phyloP scores from a whole-genome alignment of 92 coral and sea anemone genomes.

The Umimayanthus chanpuru region DNA sequence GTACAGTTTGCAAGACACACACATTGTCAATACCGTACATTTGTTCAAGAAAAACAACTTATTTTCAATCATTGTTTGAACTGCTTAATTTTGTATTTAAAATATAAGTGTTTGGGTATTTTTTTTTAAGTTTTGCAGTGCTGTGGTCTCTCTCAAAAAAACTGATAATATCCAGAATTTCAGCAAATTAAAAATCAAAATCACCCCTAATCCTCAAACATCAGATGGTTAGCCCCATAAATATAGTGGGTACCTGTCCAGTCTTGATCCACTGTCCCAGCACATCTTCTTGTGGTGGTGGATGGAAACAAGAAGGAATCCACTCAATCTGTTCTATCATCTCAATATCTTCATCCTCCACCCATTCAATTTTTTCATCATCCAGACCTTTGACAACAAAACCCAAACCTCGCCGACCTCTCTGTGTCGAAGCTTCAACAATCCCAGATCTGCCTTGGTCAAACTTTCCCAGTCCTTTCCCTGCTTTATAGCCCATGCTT shows the following conservation, averaged over 20 bases:
- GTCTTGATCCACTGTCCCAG: slow-evolving; percentile 82
- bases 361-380: slow-evolving; percentile 73
- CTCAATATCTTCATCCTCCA: slow-evolving; percentile 78
- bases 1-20: too few species aligned
- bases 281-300: slow-evolving; percentile 75
- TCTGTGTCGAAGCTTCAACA: slow-evolving; percentile 83
- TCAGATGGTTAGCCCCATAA: background rate
- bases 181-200: too few species aligned
- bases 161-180: too few species aligned
- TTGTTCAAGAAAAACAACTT: too few species aligned
- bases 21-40: too few species aligned
- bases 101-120: too few species aligned
- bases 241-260: slow-evolving; percentile 61
- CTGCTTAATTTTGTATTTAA: too few species aligned
- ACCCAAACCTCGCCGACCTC: slow-evolving; percentile 96
- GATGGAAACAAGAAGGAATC: slow-evolving; percentile 76
- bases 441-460: slow-evolving; percentile 91
- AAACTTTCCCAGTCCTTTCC: slow-evolving; percentile 87
- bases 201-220: too few species aligned
- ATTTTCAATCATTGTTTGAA: too few species aligned
- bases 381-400: slow-evolving; percentile 89
- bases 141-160: too few species aligned
- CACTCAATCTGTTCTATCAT: slow-evolving; percentile 66
- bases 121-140: too few species aligned
- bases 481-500: slow-evolving; percentile 90